A percentile compares a stretch with the other conserved stretches of the same genome.
These are phyloP conservation scores for Musca vetustissima DNA, from an alignment of 1,140 invertebrate species.

Conservation along the genomic window DNA sequence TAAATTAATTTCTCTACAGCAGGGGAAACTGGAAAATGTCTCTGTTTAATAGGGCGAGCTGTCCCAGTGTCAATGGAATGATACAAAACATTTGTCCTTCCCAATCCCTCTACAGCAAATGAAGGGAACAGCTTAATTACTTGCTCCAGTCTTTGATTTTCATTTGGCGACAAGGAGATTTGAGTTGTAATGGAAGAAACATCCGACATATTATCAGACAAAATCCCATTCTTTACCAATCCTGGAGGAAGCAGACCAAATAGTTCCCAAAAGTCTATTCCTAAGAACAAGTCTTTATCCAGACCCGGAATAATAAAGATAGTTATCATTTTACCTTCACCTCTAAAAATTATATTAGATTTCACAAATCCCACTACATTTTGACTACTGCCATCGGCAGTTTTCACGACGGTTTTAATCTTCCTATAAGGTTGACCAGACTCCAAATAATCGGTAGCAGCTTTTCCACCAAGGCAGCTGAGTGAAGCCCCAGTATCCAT, in stretches of 20 bases:
- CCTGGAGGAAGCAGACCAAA: constrained; percentile 9
- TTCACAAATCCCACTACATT: neutral
- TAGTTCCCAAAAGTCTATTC: constrained; percentile 28
- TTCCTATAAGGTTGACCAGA: neutral
- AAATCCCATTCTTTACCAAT: too few species aligned
- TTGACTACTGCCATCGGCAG: constrained; percentile 25
- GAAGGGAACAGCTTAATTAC: constrained; percentile 8
- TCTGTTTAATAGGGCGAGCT: constrained; percentile 6
- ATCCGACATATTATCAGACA: neutral
- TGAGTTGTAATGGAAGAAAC: neutral
- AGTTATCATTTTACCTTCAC: constrained; percentile 1
- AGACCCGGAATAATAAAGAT: constrained; percentile 29
- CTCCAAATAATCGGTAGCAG: neutral
- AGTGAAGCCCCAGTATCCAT: constrained; percentile 28
- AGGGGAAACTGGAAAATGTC: constrained; percentile 27
- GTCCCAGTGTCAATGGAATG: constrained; percentile 4
- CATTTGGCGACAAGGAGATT: neutral
- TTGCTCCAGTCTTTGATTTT: neutral
- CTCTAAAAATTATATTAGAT: constrained; percentile 16
- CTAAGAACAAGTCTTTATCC: constrained; percentile 23
- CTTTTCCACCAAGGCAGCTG: constrained; percentile 18
- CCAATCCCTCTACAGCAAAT: constrained; percentile 1
- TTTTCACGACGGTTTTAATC: constrained; percentile 1
- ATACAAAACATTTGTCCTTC: neutral
- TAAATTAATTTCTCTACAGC: constrained; percentile 31